Base-by-base conservation (phyloP, 2,113 vertebrate species). In the Callospermophilus lateralis region DNA sequence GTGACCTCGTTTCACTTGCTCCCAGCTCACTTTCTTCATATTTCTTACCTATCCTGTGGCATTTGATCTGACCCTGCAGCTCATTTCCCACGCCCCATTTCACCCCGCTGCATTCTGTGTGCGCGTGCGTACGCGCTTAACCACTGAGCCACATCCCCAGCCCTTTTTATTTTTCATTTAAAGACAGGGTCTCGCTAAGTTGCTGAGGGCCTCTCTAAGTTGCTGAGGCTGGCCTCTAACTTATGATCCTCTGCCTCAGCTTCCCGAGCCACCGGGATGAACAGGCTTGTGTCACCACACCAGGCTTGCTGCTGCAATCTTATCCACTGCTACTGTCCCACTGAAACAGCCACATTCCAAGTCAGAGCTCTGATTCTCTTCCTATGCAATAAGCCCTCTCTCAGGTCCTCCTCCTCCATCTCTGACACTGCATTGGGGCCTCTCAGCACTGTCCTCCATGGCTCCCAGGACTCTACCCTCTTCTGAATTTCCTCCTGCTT, bases 381-480 rank as follows among this genome's bases (percentile, higher is more conserved):
- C 2, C 20, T 72, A 32, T 1, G 17, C 8, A 26, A 20, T 9
- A 4, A 45, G 39, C 42, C n/a, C 48, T 86, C 55, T 68, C 61
- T 68, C 63, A 48, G 1, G 12, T 7, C 65, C 45, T 55, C 20
- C 4, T 86, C 37, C 74, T 65, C 39, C 16, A 1, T 73, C n/a
- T n/a, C 13, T 26, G 45, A 19, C 9, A 10, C 26, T 30, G 8
- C 61, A 55, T 32, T 39, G 55, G 83, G n/a, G 10, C 6, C 15
- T 17, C 78, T 61, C 28, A 15, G 4, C 16, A 1, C 32, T 5
- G 3, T 1, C 73, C 8, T 65, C 67, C 0, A 0, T 3, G 61
- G 16, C 84, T 28, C 42, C 10, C 1, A 0, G 0, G 39, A 24
- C 65, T 30, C 22, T 7, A 2, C 55, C 63, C 42, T 39, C 22